Evolutionary conservation across 2,888 invertebrate species (phyloP), one percentile per base, ranked within the genome.

Genomic region (Auanema freiburgensis): DNA sequence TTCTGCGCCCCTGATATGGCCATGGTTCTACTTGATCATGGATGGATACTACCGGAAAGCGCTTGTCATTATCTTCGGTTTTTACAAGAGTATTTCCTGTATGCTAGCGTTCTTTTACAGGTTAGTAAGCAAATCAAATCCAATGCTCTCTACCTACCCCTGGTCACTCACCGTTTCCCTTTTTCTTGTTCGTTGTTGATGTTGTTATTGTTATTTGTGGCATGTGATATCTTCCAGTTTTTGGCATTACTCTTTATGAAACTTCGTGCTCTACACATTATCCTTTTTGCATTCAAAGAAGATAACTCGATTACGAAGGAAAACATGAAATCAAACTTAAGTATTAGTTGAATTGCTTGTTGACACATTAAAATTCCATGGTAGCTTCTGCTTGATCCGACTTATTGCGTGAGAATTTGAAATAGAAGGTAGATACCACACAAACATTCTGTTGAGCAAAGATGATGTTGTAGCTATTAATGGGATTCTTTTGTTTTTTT

Each of bases 81-180:
- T 66, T 71, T 84, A 1, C 79, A 85, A 62, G 84, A 84, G 33
- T 80, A 82, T 51, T 83, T 84, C 33, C 83, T 86, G 6, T 85
- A 85, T 67, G 83, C 84, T 6, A 85, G 85, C 25, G 84, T 86
- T 12, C 78, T 86, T 57, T 84, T 85, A 1, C 80, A 86, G 64
- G 81, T 85, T 46, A 14, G 49, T 24, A 42, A 18, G 11, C 12
- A 42, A 18, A 11, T 44, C n/a, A n/a, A 2, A 11, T n/a, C 24
- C 50, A 10, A 46, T 12, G 18, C 25, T 8, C 49, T 11, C 8
- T 8, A 3, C 33, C 33, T 33, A 33, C 8, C 33, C 3, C 8
- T 33, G 33, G 33, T 33, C 33, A 33, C 8, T 33, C 33, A 33
- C 33, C 8, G 33, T 33, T 33, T 33, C 33, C 8, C 33, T 33